Base-by-base conservation (phyloP, 2,113 vertebrate species). In the Alethe diademata region DNA sequence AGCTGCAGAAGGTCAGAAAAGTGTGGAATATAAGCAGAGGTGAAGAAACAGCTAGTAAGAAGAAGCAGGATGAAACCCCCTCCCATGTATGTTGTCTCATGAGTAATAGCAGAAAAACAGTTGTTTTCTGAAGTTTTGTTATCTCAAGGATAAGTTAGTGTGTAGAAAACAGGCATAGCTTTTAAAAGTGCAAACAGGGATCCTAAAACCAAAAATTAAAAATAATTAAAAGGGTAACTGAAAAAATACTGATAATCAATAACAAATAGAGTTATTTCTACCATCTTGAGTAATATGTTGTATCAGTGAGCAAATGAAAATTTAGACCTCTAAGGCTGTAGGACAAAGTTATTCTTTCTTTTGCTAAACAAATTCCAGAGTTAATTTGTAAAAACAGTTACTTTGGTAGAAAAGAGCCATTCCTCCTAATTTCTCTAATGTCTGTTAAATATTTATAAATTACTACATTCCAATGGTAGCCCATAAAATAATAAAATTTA, bases 201-300 rank as follows among this genome's bases (percentile, higher is more conserved):
- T 25, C 48, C 72, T 75, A 83, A 54, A 11, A 28, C 29, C 5
- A 0, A 48, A 64, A 82, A 8, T 17, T 3, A 69, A 86, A 60
- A 83, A 28, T 4, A 11, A 4, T 47, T 66, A 76, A 24, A 81
- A 81, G 12, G 5, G 4, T 76, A 65, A 72, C 6, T 60, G 50
- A 61, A 66, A 86, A 88, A 76, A 38, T 54, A 69, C 9, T 51
- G 8, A 14, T 61, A 40, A 78, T 54, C 33, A 56, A 0, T 43
- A 80, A 51, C 50, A 62, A 85, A 36, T n/a, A 73, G 8, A 75
- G 28, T 51, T 62, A 53, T 26, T 86, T 92, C 8, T 78, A 4
- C 23, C 2, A 8, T 71, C 17, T 33, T 60, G 31, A 66, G 20
- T 61, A 35, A 54, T 7, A 24, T 0, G 0, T 56, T 60, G 0